These are phyloP conservation scores for Lordiphosa collinella DNA, from an alignment of 1,140 invertebrate species.

Conservation along the genomic window DNA sequence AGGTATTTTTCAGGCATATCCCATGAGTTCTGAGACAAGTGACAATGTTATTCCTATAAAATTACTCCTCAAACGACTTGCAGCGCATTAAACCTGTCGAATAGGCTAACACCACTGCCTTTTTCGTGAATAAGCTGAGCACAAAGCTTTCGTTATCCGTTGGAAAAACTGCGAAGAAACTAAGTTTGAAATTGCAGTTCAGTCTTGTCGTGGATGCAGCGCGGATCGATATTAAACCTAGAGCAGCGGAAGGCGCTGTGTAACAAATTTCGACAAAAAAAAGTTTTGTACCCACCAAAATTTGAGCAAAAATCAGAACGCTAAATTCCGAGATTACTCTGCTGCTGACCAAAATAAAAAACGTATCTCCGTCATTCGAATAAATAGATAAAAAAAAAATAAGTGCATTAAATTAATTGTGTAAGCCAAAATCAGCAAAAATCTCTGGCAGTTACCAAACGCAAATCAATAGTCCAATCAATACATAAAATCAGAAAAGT, in stretches of 20 bases:
- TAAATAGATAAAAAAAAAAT: constrained; percentile 8
- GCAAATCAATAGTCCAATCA: constrained; percentile 51
- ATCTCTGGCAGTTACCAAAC: constrained; percentile 19
- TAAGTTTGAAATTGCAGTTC: constrained; percentile 78
- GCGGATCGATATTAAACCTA: constrained; percentile 74
- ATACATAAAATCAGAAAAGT: constrained; percentile 27
- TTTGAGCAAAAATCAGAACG: constrained; percentile 30
- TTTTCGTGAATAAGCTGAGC: constrained; percentile 44
- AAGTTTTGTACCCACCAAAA: constrained; percentile 44
- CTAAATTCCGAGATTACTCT: constrained; percentile 21
- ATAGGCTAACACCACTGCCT: constrained; percentile 23
- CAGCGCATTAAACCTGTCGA: constrained; percentile 22
- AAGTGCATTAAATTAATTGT: constrained; percentile 38
- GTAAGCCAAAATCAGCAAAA: constrained; percentile 43
- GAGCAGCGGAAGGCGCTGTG: constrained; percentile 48
- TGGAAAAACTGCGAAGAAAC: constrained; percentile 69
- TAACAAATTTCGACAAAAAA: constrained; percentile 59
- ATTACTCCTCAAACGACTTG: neutral
- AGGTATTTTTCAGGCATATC: no score
- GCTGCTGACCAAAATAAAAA: constrained; percentile 11
- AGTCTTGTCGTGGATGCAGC: constrained; percentile 79
- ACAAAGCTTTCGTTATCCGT: constrained; percentile 70
- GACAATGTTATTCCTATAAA: neutral
- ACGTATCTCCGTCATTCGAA: neutral
- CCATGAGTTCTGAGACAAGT: no score